Base-by-base conservation (phyloP, 2,113 vertebrate genomes). In the Callopanchax toddi region DNA sequence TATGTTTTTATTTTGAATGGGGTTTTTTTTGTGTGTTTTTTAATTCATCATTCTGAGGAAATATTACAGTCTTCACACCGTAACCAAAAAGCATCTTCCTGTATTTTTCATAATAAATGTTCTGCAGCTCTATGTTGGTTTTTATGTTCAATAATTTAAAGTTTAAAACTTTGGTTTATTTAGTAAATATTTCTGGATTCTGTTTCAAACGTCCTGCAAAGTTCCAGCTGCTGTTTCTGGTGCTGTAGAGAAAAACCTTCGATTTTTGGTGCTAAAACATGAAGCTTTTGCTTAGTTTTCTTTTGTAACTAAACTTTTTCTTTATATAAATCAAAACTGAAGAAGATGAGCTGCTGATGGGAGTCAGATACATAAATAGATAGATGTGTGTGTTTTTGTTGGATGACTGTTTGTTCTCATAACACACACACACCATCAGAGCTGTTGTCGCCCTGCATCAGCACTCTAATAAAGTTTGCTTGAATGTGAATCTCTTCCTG, bases 401-500 rank as follows among this genome's bases (percentile, higher is more conserved):
- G 52, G 25, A 45, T 52, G 22, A 57, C 32, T 74, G 45, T 25
- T 26, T 59, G 50, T 51, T 37, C 36, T 18, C 44, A 62, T 46
- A 52, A 16, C 61, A 20, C 16, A 18, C 25, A 60, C 29, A 60
- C 51, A 0, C 57, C 54, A 44, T 49, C 65, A n/a, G n/a, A 15
- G 22, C 32, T 70, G 32, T 44, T 59, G 25, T 46, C 43, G 49
- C 57, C 32, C 34, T 66, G 39, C 69, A 26, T 78, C 26, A 43
- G 49, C 63, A 60, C 60, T 64, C 70, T 40, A 83, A 79, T 83
- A 84, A 84, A 82, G 52, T 68, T 74, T 74, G 68, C 68, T 75
- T 76, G 4, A 78, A 59, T 56, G 40, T 60, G 43, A 50, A 34
- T 15, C 42, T 0, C 7, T 4, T 37, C 13, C 26, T n/a, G 13